Percentiles rank a stretch among this genome's conserved stretches.
Conservation (phyloP, 2,113 vertebrate species). For the Callaeas wilsoni region DNA sequence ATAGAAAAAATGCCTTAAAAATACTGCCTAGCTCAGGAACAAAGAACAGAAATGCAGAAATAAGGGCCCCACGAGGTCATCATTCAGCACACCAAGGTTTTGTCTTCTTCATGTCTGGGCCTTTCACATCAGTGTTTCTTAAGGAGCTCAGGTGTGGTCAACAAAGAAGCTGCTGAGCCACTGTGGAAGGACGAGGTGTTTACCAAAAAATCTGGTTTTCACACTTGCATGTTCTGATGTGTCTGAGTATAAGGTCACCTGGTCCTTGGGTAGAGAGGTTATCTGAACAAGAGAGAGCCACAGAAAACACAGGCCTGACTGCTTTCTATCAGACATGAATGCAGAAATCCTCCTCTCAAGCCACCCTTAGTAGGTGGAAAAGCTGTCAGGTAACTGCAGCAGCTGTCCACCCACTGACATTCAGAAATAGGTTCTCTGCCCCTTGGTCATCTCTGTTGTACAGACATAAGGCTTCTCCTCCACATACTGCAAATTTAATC, state of each 20-base stretch:
- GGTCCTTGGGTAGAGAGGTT: background rate
- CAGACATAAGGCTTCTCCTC: background rate
- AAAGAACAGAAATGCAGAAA: background rate
- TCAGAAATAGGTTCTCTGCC: background rate
- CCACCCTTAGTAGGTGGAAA: background rate
- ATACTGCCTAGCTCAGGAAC: background rate
- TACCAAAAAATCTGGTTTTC: background rate
- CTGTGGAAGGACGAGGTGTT: fast-evolving
- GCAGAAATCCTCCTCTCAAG: background rate
- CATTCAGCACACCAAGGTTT: background rate
- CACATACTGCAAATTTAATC: background rate
- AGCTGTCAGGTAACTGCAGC: background rate
- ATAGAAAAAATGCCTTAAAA: background rate
- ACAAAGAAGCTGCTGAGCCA: background rate
- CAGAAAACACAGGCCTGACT: background rate
- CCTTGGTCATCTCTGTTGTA: fast-evolving
- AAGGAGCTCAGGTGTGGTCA: background rate
- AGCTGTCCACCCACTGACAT: background rate
- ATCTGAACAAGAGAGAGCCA: fast-evolving
- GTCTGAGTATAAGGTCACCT: background rate
- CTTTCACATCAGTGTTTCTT: background rate
- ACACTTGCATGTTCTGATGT: background rate
- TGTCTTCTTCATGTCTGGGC: background rate
- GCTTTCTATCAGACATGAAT: background rate
- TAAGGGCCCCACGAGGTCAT: fast-evolving